phyloP scores from a whole-genome alignment of 2,797 vertebrate species.

The Tarsius wallacei region DNA sequence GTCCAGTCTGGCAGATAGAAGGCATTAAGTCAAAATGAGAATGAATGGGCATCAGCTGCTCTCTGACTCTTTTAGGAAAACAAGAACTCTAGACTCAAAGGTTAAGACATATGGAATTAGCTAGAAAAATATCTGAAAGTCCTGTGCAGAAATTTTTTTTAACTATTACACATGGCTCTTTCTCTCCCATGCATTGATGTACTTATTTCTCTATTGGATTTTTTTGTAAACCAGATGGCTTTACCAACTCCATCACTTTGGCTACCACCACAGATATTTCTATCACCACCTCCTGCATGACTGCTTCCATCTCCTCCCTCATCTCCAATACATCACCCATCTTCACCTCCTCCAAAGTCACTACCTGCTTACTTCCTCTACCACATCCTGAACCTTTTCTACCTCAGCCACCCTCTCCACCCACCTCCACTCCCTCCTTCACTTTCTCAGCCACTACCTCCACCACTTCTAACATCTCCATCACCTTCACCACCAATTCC shows the following conservation, averaged over 20 bases:
- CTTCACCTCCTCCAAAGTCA: neutral
- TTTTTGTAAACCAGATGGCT: neutral
- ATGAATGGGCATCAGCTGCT: neutral
- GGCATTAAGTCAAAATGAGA: conserved; percentile 13
- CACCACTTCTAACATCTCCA: neutral
- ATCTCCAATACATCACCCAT: neutral
- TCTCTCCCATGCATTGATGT: neutral
- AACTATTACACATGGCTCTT: neutral
- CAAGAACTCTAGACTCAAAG: conserved; percentile 6
- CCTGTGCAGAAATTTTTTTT: neutral
- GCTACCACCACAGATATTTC: neutral
- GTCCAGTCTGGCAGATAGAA: conserved; percentile 33
- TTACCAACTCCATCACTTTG: neutral
- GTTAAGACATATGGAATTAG: neutral
- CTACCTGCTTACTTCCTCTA: neutral
- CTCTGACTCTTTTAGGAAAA: conserved; percentile 47
- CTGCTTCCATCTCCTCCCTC: neutral
- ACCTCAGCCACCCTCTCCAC: neutral
- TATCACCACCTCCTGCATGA: neutral
- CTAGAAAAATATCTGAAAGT: conserved; percentile 27
- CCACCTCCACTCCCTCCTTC: neutral
- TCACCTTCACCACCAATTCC: neutral
- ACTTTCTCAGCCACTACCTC: neutral
- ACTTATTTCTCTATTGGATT: neutral
- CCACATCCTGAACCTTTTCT: neutral